Evolutionary conservation across 2,888 invertebrate species (phyloP).

Genomic region (Eueremaeus valkanovi): DNA sequence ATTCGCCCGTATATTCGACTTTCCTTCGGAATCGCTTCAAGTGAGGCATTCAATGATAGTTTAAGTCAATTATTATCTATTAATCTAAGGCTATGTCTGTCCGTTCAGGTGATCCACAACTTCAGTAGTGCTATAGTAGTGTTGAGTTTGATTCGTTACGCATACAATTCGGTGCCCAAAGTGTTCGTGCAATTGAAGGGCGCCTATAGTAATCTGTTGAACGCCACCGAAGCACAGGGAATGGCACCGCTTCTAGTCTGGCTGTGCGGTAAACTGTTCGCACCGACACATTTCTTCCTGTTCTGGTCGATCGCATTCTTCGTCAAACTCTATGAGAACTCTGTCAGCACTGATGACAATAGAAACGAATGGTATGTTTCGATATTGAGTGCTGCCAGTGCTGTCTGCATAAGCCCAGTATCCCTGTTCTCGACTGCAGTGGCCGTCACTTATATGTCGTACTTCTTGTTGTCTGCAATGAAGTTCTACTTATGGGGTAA

Average conservation of each 20-base stretch:
- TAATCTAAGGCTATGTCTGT: no score
- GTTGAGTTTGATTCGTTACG: slow-evolving; percentile 53
- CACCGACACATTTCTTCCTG: slow-evolving; percentile 56
- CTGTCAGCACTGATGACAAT: slow-evolving; percentile 48
- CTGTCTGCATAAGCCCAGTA: slow-evolving; percentile 56
- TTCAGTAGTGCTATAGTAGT: slow-evolving; percentile 54
- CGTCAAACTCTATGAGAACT: slow-evolving; percentile 51
- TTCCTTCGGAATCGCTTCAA: slow-evolving; percentile 52
- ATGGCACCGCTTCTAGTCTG: slow-evolving; percentile 50
- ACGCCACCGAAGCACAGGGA: slow-evolving; percentile 51
- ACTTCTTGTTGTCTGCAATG: slow-evolving; percentile 53
- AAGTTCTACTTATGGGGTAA: slow-evolving; percentile 53
- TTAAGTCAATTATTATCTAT: not conserved
- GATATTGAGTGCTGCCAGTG: slow-evolving; percentile 45
- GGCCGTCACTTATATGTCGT: slow-evolving; percentile 56
- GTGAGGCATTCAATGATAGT: not conserved
- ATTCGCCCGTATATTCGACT: slow-evolving; percentile 54
- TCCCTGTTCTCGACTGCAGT: slow-evolving; percentile 57
- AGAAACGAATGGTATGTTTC: slow-evolving; percentile 51
- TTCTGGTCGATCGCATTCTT: slow-evolving; percentile 57
- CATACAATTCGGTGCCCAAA: slow-evolving; percentile 53
- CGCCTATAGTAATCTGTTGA: slow-evolving; percentile 49
- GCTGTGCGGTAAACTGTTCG: slow-evolving; percentile 54
- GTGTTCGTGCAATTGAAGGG: slow-evolving; percentile 51
- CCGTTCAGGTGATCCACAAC: slow-evolving; percentile 54